Evolutionary conservation across 2,797 vertebrate species (phyloP).

Genomic region (Oryzias dopingdopingensis): DNA sequence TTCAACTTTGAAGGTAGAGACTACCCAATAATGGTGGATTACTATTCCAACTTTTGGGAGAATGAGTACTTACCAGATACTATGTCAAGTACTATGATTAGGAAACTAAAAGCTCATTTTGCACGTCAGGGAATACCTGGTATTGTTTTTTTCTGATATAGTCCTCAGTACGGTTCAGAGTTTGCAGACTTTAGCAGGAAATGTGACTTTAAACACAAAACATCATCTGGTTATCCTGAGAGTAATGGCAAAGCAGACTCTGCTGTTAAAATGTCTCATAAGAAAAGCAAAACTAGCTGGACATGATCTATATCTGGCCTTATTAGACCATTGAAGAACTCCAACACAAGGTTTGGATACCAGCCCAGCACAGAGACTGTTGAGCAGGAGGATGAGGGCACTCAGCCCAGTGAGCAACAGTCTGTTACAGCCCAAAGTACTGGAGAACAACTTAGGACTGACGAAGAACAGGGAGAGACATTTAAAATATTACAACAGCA

Average conservation of each 20-base stretch:
- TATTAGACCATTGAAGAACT: neutral
- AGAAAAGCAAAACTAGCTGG: neutral
- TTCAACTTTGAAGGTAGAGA: too few relatives aligned
- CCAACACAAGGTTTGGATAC: neutral
- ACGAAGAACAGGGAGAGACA: neutral
- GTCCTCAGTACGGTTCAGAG: neutral
- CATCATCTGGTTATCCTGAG: neutral
- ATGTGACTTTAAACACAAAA: neutral
- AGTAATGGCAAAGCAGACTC: conserved; percentile 6
- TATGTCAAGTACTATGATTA: neutral
- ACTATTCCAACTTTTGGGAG: too few relatives aligned
- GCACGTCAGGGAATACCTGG: neutral
- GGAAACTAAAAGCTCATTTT: conserved; percentile 16
- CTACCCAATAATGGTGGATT: too few relatives aligned
- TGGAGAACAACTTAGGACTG: too few relatives aligned
- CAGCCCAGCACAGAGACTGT: too few relatives aligned
- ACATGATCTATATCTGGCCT: neutral
- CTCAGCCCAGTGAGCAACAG: too few relatives aligned
- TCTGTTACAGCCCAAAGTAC: too few relatives aligned
- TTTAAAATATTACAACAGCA: neutral
- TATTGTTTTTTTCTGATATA: neutral
- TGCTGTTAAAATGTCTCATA: neutral
- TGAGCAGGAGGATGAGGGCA: too few relatives aligned
- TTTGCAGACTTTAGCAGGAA: neutral
- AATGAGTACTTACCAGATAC: too few relatives aligned